Conservation (phyloP, 2,888 invertebrate genomes). For the Frankliniella intonsa region DNA sequence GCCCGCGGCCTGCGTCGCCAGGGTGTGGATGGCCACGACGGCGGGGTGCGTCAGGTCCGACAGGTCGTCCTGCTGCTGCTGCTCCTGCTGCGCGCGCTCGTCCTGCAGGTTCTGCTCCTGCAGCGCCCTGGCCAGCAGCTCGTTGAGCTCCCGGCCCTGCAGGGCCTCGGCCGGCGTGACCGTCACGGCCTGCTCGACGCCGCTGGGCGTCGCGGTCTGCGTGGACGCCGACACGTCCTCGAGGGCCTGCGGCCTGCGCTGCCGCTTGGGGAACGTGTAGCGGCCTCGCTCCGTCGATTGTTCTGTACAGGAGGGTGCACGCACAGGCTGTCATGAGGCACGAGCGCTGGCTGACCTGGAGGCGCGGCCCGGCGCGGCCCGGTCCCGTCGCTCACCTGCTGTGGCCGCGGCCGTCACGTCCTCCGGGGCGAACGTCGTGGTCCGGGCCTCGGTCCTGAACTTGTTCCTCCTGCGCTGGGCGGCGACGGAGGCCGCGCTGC, state of each 20-base stretch:
- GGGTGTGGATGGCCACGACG: conserved; percentile 41
- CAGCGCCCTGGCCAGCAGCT: conserved; percentile 23
- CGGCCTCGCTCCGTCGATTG: conserved; percentile 1
- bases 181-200: not conserved
- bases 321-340: not conserved
- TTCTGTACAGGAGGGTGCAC: not conserved
- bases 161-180: conserved; percentile 1
- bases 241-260: not conserved
- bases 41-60: conserved; percentile 42
- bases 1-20: conserved; percentile 39
- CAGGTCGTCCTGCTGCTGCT: conserved; percentile 30
- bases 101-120: conserved; percentile 28
- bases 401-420: not conserved
- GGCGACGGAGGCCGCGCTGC: not conserved
- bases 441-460: not conserved
- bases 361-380: too few relatives aligned
- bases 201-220: not conserved
- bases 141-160: conserved; percentile 19
- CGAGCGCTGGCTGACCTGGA: not conserved
- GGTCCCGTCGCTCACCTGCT: not conserved
- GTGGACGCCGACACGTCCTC: not conserved
- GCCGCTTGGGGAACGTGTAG: conserved; percentile 1
- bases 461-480: conserved; percentile 7
- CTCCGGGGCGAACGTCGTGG: not conserved
- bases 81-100: not conserved